phyloP scores from a whole-genome alignment of 2,113 vertebrate species.

The Carettochelys insculpta region DNA sequence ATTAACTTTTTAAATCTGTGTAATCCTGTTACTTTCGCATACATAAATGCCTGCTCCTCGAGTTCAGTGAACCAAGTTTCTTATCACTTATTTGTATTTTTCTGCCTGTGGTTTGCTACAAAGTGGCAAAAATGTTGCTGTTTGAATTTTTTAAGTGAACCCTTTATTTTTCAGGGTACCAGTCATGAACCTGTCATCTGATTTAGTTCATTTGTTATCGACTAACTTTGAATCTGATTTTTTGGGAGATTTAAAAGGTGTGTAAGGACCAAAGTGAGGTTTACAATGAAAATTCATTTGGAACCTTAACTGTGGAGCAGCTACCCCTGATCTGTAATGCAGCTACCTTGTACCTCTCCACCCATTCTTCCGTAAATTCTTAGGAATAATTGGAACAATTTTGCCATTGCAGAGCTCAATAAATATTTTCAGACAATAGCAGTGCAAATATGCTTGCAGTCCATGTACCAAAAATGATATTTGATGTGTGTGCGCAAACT shows the following conservation, averaged over 20 bases:
- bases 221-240: background rate
- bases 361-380: background rate
- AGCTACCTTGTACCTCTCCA: background rate
- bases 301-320: background rate
- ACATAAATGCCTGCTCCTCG: background rate
- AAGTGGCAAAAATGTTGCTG: background rate
- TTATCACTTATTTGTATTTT: background rate
- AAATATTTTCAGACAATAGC: conserved; percentile 4
- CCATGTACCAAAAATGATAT: background rate
- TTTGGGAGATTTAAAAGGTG: background rate
- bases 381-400: background rate
- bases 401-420: background rate
- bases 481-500: conserved; percentile 13
- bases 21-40: background rate
- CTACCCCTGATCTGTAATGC: background rate
- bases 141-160: background rate
- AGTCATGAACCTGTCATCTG: background rate
- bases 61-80: background rate
- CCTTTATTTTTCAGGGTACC: background rate
- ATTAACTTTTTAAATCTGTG: background rate
- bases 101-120: background rate
- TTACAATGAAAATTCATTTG: background rate
- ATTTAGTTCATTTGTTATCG: background rate
- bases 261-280: background rate
- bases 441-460: conserved; percentile 2